A percentile compares a stretch with the other conserved stretches of the same genome.
Conservation (phyloP, 2,888 invertebrate species). For the Drosophila putrida region DNA sequence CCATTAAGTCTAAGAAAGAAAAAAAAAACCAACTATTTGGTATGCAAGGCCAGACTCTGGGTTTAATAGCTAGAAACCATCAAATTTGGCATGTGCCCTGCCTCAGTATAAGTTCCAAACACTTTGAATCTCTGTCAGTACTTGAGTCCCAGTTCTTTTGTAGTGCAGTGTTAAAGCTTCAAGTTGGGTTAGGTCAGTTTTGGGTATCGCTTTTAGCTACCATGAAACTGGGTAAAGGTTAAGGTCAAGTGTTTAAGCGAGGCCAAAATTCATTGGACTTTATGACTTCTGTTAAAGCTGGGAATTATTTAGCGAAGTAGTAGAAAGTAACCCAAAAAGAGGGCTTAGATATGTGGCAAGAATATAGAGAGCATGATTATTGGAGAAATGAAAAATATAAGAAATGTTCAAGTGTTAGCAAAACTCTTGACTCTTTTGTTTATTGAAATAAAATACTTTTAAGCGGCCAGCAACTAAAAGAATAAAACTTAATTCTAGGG, state of each 20-base stretch:
- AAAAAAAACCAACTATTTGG: conserved; percentile 42
- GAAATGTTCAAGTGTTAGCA: too few species aligned
- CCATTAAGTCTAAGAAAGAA: conserved; percentile 58
- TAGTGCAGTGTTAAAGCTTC: conserved; percentile 23
- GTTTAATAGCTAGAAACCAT: conserved; percentile 40
- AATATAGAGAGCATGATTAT: not conserved
- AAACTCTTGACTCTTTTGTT: too few species aligned
- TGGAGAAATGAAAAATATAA: too few species aligned
- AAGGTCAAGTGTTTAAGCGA: conserved; percentile 38
- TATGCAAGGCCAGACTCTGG: conserved; percentile 59
- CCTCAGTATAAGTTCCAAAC: conserved; percentile 1
- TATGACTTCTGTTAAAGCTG: not conserved
- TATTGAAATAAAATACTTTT: too few species aligned
- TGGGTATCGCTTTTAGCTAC: not conserved
- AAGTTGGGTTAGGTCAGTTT: conserved; percentile 42
- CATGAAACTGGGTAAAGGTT: conserved; percentile 37
- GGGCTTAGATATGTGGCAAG: not conserved
- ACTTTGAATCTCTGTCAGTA: not conserved
- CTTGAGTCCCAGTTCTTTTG: conserved; percentile 14
- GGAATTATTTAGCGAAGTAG: not conserved
- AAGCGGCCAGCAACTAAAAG: too few species aligned
- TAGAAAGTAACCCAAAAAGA: conserved; percentile 7
- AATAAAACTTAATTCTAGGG: too few species aligned
- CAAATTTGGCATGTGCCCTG: conserved; percentile 44
- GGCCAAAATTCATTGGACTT: not conserved